Percentiles rank a stretch among this genome's conserved stretches.
Evolutionary conservation across 2,888 invertebrate genomes (phyloP).

Genomic region (Bursaphelenchus okinawaensis): DNA sequence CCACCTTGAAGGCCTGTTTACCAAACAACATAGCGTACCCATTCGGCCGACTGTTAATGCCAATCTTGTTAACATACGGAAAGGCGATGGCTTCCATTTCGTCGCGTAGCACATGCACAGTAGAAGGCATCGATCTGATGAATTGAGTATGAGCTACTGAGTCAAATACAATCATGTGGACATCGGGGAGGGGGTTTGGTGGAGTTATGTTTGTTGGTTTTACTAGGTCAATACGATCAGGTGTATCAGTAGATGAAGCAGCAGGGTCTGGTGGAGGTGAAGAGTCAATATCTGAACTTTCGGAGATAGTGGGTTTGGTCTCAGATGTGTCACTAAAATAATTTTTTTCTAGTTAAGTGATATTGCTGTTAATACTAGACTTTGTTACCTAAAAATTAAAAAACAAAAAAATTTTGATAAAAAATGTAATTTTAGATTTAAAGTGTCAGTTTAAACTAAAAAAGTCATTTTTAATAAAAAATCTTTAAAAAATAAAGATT

Average conservation of each 20-base stretch:
- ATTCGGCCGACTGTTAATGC: slow-evolving; percentile 24
- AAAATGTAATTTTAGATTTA: no score
- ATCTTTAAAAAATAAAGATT: no score
- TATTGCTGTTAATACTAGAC: no score
- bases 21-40: slow-evolving; percentile 21
- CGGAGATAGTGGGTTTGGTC: background rate
- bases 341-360: no score
- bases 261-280: no score
- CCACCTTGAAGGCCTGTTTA: background rate
- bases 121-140: slow-evolving; percentile 8
- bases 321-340: background rate
- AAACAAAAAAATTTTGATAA: no score
- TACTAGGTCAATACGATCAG: background rate
- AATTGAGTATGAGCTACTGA: slow-evolving; percentile 12
- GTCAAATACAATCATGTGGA: slow-evolving; percentile 15
- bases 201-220: background rate
- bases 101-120: slow-evolving; percentile 11
- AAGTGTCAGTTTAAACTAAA: no score
- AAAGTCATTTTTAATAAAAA: no score
- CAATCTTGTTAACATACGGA: slow-evolving; percentile 15
- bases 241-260: background rate
- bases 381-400: no score
- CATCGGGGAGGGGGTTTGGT: slow-evolving; percentile 1
- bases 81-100: slow-evolving; percentile 12
- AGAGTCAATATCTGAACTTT: no score